Evolutionary conservation across 2,888 invertebrate genomes (phyloP).

Genomic region (Dysmachus trigonus): DNA sequence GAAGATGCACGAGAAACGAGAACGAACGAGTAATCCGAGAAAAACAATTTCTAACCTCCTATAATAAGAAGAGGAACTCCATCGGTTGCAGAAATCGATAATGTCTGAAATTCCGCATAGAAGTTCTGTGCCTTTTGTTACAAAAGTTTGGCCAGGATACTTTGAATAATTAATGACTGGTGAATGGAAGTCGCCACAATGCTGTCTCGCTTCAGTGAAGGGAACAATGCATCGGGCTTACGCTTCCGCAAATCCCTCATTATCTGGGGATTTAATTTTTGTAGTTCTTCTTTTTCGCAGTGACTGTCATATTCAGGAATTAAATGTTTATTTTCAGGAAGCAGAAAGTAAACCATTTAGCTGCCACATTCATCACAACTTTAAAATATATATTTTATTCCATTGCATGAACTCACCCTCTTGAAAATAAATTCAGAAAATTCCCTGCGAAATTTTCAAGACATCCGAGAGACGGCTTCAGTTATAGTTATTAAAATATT

Average conservation of each 20-base stretch:
- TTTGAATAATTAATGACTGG: conserved; percentile 35
- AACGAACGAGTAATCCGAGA: neutral
- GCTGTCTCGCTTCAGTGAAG: neutral
- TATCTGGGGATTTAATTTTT: neutral
- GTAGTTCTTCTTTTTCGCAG: neutral
- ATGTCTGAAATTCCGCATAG: conserved; percentile 14
- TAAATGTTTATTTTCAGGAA: neutral
- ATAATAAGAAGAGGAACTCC: neutral
- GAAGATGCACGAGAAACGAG: neutral
- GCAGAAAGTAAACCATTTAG: neutral
- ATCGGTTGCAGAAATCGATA: conserved; percentile 20
- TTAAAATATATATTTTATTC: neutral
- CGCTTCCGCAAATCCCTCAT: neutral
- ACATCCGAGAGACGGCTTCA: neutral
- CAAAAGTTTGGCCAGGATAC: conserved; percentile 17
- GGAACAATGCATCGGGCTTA: neutral
- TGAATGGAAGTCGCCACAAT: conserved; percentile 27
- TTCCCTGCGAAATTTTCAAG: neutral
- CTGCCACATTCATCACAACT: neutral
- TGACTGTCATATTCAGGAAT: neutral
- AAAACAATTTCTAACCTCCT: conserved; percentile 3
- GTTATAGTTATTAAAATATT: neutral
- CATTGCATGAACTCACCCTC: neutral
- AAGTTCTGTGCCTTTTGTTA: conserved; percentile 23
- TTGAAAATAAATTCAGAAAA: neutral